These are phyloP conservation scores for Zingel zingel DNA, from an alignment of 2,113 vertebrate species.

Conservation along the genomic window DNA sequence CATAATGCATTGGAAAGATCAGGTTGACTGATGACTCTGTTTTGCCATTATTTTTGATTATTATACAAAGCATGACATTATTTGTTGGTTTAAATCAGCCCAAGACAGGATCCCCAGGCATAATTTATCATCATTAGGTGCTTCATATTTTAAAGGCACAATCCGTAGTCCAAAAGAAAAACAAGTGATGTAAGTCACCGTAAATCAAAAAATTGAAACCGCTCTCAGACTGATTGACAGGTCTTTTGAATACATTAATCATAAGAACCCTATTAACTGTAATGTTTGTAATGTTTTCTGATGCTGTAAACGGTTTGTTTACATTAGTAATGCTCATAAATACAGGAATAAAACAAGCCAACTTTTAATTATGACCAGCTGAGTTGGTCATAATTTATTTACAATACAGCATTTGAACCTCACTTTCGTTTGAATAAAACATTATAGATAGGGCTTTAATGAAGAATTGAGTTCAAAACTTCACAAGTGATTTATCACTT, in stretches of 20 bases:
- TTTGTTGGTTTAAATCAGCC: constrained; percentile 46
- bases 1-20: constrained; percentile 33
- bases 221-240: neutral
- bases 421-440: constrained; percentile 3
- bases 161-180: neutral
- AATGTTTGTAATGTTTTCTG: neutral
- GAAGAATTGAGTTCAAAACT: constrained; percentile 30
- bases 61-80: constrained; percentile 20
- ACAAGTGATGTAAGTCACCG: neutral
- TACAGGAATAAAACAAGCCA: neutral
- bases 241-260: neutral
- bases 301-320: neutral
- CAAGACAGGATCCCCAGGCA: neutral
- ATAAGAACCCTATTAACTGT: neutral
- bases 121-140: constrained; percentile 23
- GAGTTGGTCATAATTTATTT: too few species aligned
- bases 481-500: constrained; percentile 47
- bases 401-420: neutral
- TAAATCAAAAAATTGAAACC: neutral
- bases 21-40: constrained; percentile 42
- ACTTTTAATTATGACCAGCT: neutral
- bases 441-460: neutral
- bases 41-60: constrained; percentile 34
- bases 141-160: constrained; percentile 22
- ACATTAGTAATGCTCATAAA: neutral